Evolutionary conservation across 2,888 invertebrate genomes (phyloP).

Genomic region (Drosophila formosana): DNA sequence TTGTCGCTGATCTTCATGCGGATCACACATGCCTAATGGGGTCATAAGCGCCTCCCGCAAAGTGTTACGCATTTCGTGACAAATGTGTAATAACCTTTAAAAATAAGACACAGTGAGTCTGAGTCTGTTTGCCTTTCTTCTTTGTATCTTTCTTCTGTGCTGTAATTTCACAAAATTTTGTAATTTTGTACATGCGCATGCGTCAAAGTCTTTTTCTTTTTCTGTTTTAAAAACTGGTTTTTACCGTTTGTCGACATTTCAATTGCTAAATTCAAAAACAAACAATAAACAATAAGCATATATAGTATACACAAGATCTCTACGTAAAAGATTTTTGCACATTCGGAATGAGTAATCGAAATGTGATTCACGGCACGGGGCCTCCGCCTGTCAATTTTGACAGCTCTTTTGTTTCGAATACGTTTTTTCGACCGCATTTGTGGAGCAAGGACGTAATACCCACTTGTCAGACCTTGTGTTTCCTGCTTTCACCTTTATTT

Average conservation of each 20-base stretch:
- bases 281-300: constrained; percentile 46
- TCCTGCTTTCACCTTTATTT: constrained; percentile 69
- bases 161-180: constrained; percentile 73
- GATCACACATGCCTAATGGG: constrained; percentile 9
- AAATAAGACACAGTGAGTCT: neutral
- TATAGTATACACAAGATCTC: constrained; percentile 30
- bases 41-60: constrained; percentile 2
- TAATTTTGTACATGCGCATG: constrained; percentile 68
- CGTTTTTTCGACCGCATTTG: constrained; percentile 40
- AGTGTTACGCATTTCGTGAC: constrained; percentile 21
- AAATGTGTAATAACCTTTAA: constrained; percentile 3
- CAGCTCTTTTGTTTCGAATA: constrained; percentile 49
- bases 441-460: constrained; percentile 72
- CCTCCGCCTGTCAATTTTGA: constrained; percentile 68
- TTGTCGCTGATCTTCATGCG: neutral
- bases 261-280: constrained; percentile 57
- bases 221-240: constrained; percentile 34
- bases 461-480: constrained; percentile 70
- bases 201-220: constrained; percentile 49
- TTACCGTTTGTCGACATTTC: constrained; percentile 54
- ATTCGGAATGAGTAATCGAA: constrained; percentile 64
- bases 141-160: constrained; percentile 45
- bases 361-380: constrained; percentile 60
- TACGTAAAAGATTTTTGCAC: constrained; percentile 44
- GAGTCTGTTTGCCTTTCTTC: constrained; percentile 17